Conservation (phyloP, 2,888 invertebrate genomes). For the Brachyptera risi region DNA sequence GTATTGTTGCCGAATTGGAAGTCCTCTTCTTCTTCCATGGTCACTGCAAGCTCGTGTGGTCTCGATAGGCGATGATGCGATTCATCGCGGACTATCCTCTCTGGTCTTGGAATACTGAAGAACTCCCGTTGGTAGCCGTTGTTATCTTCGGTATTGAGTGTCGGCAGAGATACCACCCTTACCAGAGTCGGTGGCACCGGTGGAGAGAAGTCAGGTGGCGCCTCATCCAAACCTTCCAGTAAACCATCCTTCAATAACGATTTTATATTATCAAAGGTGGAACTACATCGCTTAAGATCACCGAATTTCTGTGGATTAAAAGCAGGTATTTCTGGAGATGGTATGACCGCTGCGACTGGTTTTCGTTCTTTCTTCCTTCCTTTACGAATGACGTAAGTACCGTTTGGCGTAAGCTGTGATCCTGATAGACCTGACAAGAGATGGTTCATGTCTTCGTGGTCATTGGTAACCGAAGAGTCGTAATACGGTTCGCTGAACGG, state of each 20-base stretch:
- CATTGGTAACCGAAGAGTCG: constrained; percentile 36
- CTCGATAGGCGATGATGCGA: constrained; percentile 28
- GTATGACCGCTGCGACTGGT: constrained; percentile 54
- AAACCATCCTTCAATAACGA: constrained; percentile 68
- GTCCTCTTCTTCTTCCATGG: constrained; percentile 68
- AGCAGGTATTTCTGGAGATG: neutral
- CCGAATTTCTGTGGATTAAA: constrained; percentile 14
- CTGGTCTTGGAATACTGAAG: constrained; percentile 1
- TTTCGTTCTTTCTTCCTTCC: constrained; percentile 64
- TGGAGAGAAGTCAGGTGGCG: constrained; percentile 55
- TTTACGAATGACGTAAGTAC: constrained; percentile 77
- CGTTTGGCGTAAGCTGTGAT: constrained; percentile 55
- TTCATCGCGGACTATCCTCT: constrained; percentile 15
- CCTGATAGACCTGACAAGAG: constrained; percentile 40
- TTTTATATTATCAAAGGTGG: constrained; percentile 73
- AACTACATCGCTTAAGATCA: constrained; percentile 67
- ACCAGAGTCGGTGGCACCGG: constrained; percentile 60
- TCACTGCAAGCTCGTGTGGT: constrained; percentile 56
- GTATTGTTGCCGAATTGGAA: constrained; percentile 35
- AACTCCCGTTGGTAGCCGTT: constrained; percentile 9
- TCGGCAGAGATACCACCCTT: constrained; percentile 64
- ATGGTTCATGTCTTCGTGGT: constrained; percentile 28
- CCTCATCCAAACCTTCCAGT: constrained; percentile 49
- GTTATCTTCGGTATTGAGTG: constrained; percentile 55
- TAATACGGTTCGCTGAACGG: constrained; percentile 61